Conservation (phyloP, 2,888 invertebrate species). For the Sphinx pinastri region DNA sequence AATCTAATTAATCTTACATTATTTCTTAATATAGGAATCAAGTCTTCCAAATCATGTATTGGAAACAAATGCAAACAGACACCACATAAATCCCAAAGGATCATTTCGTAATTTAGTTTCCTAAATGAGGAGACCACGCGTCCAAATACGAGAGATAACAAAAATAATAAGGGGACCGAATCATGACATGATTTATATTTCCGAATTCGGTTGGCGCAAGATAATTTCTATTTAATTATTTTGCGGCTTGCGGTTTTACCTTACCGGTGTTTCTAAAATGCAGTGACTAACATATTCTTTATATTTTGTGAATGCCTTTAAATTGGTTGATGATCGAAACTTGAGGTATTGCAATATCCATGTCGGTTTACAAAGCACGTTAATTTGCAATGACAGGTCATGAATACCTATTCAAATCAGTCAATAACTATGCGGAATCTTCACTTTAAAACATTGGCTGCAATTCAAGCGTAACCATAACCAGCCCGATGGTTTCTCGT, state of each 20-base stretch:
- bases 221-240: slow-evolving; percentile 39
- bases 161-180: slow-evolving; percentile 41
- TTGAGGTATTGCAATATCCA: too few species aligned
- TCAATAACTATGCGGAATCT: too few species aligned
- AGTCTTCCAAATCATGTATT: slow-evolving; percentile 17
- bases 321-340: too few species aligned
- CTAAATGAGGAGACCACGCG: slow-evolving; percentile 31
- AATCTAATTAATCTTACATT: neutral
- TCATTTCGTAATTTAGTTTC: slow-evolving; percentile 47
- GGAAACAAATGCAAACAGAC: slow-evolving; percentile 34
- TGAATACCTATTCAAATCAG: too few species aligned
- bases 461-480: neutral
- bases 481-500: neutral
- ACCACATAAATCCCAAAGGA: slow-evolving; percentile 43
- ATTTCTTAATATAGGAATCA: neutral
- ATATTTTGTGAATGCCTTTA: too few species aligned
- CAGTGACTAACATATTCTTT: neutral
- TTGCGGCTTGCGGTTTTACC: slow-evolving; percentile 44
- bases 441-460: too few species aligned
- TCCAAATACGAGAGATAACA: slow-evolving; percentile 25
- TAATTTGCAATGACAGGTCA: too few species aligned
- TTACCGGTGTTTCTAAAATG: slow-evolving; percentile 7
- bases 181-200: slow-evolving; percentile 40
- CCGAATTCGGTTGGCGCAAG: slow-evolving; percentile 33
- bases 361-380: too few species aligned